These are phyloP conservation scores for Cephus pulcher DNA, from an alignment of 2,888 invertebrate genomes.

Conservation along the genomic window DNA sequence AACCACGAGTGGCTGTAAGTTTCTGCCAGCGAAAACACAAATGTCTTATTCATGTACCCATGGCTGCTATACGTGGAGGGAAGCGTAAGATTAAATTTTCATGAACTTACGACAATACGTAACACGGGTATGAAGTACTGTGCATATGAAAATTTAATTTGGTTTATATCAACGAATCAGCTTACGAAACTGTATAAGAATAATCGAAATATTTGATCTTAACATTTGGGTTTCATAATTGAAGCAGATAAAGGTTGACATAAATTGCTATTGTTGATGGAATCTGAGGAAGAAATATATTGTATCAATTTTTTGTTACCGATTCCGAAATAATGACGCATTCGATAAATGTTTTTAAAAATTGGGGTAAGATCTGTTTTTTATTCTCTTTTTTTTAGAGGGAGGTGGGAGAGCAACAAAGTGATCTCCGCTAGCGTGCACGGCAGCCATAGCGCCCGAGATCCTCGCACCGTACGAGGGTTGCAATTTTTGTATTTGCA, in stretches of 20 bases:
- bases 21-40: neutral
- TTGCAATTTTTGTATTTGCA: conserved; percentile 62
- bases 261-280: neutral
- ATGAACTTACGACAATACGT: conserved; percentile 41
- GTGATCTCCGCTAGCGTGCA: conserved; percentile 54
- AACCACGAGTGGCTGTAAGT: neutral
- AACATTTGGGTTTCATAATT: neutral
- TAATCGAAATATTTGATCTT: conserved; percentile 12
- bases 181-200: neutral
- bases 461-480: conserved; percentile 34
- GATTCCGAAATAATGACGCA: neutral
- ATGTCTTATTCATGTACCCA: neutral
- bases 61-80: neutral
- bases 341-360: neutral
- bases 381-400: neutral
- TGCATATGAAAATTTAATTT: conserved; percentile 43
- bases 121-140: conserved; percentile 39
- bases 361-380: conserved; percentile 5
- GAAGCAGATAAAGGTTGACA: neutral
- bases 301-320: neutral
- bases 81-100: conserved; percentile 41
- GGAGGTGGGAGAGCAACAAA: conserved; percentile 7
- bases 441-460: conserved; percentile 48
- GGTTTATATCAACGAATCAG: conserved; percentile 32
- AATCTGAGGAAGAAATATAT: neutral